These are phyloP conservation scores for Psammodynastes pulverulentus DNA, from an alignment of 2,113 vertebrate genomes.

Conservation along the genomic window DNA sequence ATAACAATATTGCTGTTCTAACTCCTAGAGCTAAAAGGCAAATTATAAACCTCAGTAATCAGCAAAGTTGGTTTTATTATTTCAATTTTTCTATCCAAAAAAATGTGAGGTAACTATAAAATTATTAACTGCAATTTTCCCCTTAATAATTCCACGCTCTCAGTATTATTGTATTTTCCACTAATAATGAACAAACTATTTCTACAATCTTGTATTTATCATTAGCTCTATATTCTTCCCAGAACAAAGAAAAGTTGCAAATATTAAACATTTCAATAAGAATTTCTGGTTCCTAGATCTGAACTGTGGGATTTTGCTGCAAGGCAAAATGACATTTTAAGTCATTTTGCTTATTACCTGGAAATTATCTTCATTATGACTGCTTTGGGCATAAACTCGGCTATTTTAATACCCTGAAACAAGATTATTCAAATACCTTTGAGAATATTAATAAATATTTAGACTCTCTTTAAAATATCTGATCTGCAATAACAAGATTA, in stretches of 20 bases:
- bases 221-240: background rate
- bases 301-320: background rate
- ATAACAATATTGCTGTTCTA: background rate
- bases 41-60: background rate
- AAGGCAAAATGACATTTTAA: background rate
- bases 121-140: background rate
- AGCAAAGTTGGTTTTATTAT: background rate
- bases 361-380: background rate
- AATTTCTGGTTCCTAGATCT: conserved; percentile 6
- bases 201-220: too few relatives aligned
- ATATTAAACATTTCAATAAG: background rate
- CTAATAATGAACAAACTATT: background rate
- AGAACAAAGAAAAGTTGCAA: background rate
- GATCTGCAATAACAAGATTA: background rate
- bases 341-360: conserved; percentile 4
- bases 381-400: conserved; percentile 4
- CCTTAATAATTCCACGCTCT: background rate
- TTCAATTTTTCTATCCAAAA: background rate
- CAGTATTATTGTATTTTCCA: background rate
- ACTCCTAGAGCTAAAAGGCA: background rate
- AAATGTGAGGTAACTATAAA: background rate
- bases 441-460: background rate
- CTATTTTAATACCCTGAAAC: background rate
- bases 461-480: background rate
- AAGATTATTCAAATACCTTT: background rate